Percentiles rank a stretch among this genome's conserved stretches.
phyloP scores from a whole-genome alignment of 2,888 invertebrate genomes.

The Fragum whitleyi region DNA sequence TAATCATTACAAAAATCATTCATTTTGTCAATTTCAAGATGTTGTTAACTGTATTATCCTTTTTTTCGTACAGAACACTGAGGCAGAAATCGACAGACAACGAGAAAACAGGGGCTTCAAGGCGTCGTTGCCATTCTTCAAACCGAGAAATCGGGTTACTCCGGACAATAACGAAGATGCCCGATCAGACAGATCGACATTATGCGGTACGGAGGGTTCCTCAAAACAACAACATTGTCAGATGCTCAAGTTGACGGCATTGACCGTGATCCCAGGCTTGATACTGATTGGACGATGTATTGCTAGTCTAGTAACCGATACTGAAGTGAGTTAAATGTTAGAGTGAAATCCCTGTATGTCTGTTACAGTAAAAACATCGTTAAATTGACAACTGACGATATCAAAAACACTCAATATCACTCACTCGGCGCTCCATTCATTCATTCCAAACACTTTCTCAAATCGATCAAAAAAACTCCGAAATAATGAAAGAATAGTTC shows the following conservation, averaged over 20 bases:
- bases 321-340: constrained; percentile 31
- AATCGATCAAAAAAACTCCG: too few relatives aligned
- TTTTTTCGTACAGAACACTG: not conserved
- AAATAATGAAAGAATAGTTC: too few relatives aligned
- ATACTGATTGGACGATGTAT: constrained; percentile 51
- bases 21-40: too few relatives aligned
- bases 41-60: too few relatives aligned
- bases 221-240: constrained; percentile 40
- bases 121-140: not conserved
- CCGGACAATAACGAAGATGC: not conserved
- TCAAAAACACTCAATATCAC: not conserved
- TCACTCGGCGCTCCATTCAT: not conserved
- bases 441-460: too few relatives aligned
- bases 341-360: too few relatives aligned
- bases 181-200: not conserved
- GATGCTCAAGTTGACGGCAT: constrained; percentile 44
- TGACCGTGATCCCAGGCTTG: constrained; percentile 48
- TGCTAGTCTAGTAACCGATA: constrained; percentile 37
- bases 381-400: too few relatives aligned
- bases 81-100: not conserved
- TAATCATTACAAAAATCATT: too few relatives aligned
- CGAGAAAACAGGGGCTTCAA: not conserved
- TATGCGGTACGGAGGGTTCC: constrained; percentile 44
- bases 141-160: not conserved
- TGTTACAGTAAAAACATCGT: not conserved